These are phyloP conservation scores for Chondrosia reniformis DNA, from an alignment of 37 sponge, comb jelly and placozoan species.

Conservation along the genomic window DNA sequence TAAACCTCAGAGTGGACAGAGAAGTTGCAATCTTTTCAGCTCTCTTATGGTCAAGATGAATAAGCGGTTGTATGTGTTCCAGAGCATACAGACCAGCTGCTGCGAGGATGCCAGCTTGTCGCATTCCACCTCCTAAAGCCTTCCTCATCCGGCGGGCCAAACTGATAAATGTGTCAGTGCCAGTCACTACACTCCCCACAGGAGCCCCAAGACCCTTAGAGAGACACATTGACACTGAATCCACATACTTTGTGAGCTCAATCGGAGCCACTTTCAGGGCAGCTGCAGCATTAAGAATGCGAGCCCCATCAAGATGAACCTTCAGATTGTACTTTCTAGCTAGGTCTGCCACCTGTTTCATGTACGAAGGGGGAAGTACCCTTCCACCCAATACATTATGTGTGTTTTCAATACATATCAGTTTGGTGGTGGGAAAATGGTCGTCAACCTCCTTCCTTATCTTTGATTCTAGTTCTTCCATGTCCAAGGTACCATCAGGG, in stretches of 20 bases:
- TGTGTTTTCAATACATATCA: constrained; percentile 46
- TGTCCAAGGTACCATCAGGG: constrained; percentile 35
- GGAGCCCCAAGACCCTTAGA: constrained; percentile 47
- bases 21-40: constrained; percentile 48
- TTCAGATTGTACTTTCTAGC: constrained; percentile 19
- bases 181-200: constrained; percentile 26
- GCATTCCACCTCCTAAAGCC: constrained; percentile 34
- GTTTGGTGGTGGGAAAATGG: constrained; percentile 28
- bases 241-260: constrained; percentile 26
- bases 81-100: constrained; percentile 72
- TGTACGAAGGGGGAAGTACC: constrained; percentile 13
- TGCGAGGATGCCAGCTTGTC: constrained; percentile 72
- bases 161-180: constrained; percentile 22
- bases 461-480: constrained; percentile 53
- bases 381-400: constrained; percentile 27
- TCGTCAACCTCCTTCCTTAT: constrained; percentile 32
- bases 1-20: constrained; percentile 27
- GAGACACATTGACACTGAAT: constrained; percentile 32
- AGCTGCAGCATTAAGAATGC: constrained; percentile 38
- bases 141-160: constrained; percentile 8
- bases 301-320: constrained; percentile 46
- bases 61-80: constrained; percentile 35
- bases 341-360: not conserved
- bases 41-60: constrained; percentile 69
- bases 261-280: constrained; percentile 25